These are phyloP conservation scores for Poecilobothrus nobilitatus DNA, from an alignment of 2,888 invertebrate genomes.

Conservation along the genomic window DNA sequence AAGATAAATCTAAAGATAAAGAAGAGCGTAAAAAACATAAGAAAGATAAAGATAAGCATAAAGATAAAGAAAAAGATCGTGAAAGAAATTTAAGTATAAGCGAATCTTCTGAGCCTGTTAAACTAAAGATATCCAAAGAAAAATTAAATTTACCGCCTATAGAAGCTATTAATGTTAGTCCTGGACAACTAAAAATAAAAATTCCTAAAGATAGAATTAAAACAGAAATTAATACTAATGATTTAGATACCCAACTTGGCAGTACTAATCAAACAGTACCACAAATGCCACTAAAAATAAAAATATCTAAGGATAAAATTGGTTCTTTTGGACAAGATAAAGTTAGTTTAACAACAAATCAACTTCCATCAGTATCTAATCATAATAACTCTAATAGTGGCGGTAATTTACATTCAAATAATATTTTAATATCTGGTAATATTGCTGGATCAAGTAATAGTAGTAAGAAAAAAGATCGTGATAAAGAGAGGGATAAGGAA, in stretches of 20 bases:
- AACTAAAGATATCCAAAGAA: slow-evolving; percentile 55
- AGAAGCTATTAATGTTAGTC: slow-evolving; percentile 12
- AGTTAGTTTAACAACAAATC: slow-evolving; percentile 15
- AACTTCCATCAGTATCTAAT: slow-evolving; percentile 8
- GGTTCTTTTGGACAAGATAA: slow-evolving; percentile 44
- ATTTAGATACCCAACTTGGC: slow-evolving; percentile 13
- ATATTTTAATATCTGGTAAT: slow-evolving; percentile 2
- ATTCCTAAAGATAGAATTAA: slow-evolving; percentile 69
- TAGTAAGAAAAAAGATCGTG: slow-evolving; percentile 40
- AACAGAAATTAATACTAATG: slow-evolving; percentile 37
- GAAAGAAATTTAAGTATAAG: slow-evolving; percentile 19
- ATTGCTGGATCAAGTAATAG: slow-evolving; percentile 27
- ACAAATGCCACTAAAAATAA: slow-evolving; percentile 56
- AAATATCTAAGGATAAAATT: slow-evolving; percentile 68
- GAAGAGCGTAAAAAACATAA: slow-evolving; percentile 66
- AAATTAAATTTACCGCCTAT: slow-evolving; percentile 41
- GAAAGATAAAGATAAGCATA: slow-evolving; percentile 53
- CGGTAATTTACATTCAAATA: slow-evolving; percentile 10
- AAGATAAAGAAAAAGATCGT: slow-evolving; percentile 31
- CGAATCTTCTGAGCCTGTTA: slow-evolving; percentile 34
- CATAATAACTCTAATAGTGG: slow-evolving; percentile 20
- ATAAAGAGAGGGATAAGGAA: slow-evolving; percentile 32
- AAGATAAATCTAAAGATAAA: slow-evolving; percentile 64
- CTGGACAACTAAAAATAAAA: slow-evolving; percentile 58
- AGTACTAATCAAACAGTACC: slow-evolving; percentile 9